Percentiles rank a stretch among this genome's conserved stretches.
Conservation (phyloP, 2,113 vertebrate genomes). For the Melanotaenia duboulayi region DNA sequence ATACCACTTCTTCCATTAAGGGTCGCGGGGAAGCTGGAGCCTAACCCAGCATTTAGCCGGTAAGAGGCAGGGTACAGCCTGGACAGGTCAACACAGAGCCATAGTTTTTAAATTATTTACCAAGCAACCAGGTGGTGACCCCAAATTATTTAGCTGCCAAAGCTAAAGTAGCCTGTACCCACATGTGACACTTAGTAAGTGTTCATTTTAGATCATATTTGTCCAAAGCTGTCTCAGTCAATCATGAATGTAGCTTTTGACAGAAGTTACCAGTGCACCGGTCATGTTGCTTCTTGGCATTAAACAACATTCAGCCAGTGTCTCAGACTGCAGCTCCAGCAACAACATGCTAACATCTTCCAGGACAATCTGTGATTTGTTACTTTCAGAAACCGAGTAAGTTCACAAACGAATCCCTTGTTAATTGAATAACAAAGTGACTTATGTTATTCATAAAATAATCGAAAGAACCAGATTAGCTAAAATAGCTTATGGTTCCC, state of each 20-base stretch:
- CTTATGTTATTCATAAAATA: constrained; percentile 28
- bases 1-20: too few species aligned
- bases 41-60: too few species aligned
- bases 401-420: neutral
- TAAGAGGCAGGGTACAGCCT: too few species aligned
- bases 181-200: neutral
- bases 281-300: constrained; percentile 31
- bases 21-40: too few species aligned
- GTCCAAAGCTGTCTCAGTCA: constrained; percentile 33
- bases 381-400: neutral
- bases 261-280: constrained; percentile 5
- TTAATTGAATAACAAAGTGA: constrained; percentile 21
- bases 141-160: neutral
- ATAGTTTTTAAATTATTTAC: neutral
- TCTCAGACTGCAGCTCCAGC: neutral
- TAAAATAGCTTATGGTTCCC: constrained; percentile 21
- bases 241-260: constrained; percentile 30
- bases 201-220: neutral
- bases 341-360: constrained; percentile 7
- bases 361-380: constrained; percentile 8
- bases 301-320: constrained; percentile 27
- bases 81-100: too few species aligned
- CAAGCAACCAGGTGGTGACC: neutral
- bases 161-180: neutral
- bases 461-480: constrained; percentile 11